Evolutionary conservation across 2,888 invertebrate genomes (phyloP), one percentile per base, ranked within the genome.

Genomic region (Tachina fera): DNA sequence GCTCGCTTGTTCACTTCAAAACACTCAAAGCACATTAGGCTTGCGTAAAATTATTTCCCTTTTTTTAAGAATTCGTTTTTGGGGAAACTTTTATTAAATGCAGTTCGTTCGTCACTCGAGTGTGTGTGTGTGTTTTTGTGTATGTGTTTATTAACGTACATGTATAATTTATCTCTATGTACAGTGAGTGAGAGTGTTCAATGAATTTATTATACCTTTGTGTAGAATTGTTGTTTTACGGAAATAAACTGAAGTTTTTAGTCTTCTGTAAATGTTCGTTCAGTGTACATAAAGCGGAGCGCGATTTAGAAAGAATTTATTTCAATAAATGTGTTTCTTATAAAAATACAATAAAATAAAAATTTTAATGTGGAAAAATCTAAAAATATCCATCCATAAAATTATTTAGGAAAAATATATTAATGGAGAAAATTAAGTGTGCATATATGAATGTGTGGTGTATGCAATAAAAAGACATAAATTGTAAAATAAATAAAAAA

Each of bases 11-110:
- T 31, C 31, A 31, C 31, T 31, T 31, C 31, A 31, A 71, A 72
- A 13, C 58, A 78, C 82, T 80, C 85, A 85, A 85, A 85, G 82
- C 78, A 70, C 75, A 70, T 83, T 65, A 83, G 56, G 58, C 78
- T 74, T 85, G 82, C 85, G 85, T 83, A 84, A 19, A 70, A 61
- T 70, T 75, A 75, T 47, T 61, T 19, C 61, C 53, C 43, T 19
- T 56, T 49, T 31, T 53, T 6, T 8, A 65, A 11, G 41, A n/a
- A 16, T 49, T n/a, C 19, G 47, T 19, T 53, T 51, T 60, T 63
- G 45, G 70, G 47, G 63, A 60, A 56, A 53, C 47, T 65, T 31
- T 31, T 31, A 45, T 63, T 61, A 13, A 65, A 45, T 56, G 45
- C 60, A 61, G 9, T 65, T 19, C 9, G 51, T 16, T 47, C 8